Percentiles rank a stretch among this genome's conserved stretches.
Conservation (phyloP, 2,888 invertebrate species). For the Entomobrya multifasciata region DNA sequence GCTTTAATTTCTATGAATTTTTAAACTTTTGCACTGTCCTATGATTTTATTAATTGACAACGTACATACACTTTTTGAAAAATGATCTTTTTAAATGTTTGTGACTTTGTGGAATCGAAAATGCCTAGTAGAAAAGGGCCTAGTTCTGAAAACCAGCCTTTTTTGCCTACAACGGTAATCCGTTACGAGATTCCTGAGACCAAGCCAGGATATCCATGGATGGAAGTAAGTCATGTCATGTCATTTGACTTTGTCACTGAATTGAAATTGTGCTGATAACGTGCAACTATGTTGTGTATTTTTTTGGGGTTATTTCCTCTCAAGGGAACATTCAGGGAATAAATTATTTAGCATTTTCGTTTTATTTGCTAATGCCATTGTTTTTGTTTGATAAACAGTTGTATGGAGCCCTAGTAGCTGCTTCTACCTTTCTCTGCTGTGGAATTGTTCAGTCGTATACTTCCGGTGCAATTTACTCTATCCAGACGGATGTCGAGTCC, state of each 20-base stretch:
- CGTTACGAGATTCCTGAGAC: conserved; percentile 51
- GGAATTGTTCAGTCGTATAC: conserved; percentile 88
- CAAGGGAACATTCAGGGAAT: background rate
- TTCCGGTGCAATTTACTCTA: conserved; percentile 83
- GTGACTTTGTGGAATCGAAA: conserved; percentile 23
- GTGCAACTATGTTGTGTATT: too few species aligned
- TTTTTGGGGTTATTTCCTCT: too few species aligned
- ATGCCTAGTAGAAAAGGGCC: background rate
- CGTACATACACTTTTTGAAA: background rate
- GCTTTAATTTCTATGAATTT: too few species aligned
- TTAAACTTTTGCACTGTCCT: too few species aligned
- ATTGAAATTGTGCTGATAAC: too few species aligned
- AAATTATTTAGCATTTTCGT: background rate
- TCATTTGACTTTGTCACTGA: too few species aligned
- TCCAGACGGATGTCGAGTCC: conserved; percentile 82
- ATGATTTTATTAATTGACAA: too few species aligned
- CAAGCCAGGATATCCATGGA: conserved; percentile 61
- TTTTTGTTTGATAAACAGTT: conserved; percentile 83
- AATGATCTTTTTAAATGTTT: conserved; percentile 30
- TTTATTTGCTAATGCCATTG: too few species aligned
- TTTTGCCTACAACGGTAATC: conserved; percentile 45
- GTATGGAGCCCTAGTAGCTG: conserved; percentile 84
- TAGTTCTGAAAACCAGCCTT: background rate
- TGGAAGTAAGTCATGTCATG: conserved; percentile 63
- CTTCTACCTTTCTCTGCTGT: conserved; percentile 84